phyloP scores from a whole-genome alignment of 2,888 invertebrate species.

The Eudasyphora cyanicolor region DNA sequence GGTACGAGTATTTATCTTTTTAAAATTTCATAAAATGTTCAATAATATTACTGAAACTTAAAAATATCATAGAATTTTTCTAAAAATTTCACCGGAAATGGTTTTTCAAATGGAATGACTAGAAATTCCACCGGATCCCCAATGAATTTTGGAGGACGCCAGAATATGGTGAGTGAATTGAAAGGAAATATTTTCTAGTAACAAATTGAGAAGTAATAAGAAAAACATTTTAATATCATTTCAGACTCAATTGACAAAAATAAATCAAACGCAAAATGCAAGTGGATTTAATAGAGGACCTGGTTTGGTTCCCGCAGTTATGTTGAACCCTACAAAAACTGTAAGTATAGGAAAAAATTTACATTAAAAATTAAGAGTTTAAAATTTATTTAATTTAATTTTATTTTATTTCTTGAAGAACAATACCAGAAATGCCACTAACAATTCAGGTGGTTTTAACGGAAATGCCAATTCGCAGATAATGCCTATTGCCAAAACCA shows the following conservation, averaged over 20 bases:
- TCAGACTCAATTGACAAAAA: not conserved
- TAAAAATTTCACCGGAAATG: not conserved
- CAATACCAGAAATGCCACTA: not conserved
- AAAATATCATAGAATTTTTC: too few relatives aligned
- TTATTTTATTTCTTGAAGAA: not conserved
- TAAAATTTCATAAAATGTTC: not conserved
- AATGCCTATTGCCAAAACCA: too few relatives aligned
- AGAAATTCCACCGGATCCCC: not conserved
- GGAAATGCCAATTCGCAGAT: not conserved
- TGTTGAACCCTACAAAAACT: not conserved
- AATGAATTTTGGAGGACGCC: not conserved
- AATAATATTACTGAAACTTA: too few relatives aligned
- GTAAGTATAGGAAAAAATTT: not conserved
- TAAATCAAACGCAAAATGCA: not conserved
- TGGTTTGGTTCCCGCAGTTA: not conserved
- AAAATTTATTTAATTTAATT: too few relatives aligned
- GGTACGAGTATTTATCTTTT: not conserved
- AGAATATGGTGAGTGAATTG: not conserved
- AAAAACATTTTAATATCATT: too few relatives aligned
- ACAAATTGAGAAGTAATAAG: too few relatives aligned
- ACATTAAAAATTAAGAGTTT: too few relatives aligned
- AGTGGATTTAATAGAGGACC: not conserved
- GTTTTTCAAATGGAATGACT: not conserved
- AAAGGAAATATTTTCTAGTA: not conserved
- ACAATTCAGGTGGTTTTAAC: too few relatives aligned